Base-by-base conservation (phyloP, 2,888 invertebrate species). In the Zeuzera pyrina region DNA sequence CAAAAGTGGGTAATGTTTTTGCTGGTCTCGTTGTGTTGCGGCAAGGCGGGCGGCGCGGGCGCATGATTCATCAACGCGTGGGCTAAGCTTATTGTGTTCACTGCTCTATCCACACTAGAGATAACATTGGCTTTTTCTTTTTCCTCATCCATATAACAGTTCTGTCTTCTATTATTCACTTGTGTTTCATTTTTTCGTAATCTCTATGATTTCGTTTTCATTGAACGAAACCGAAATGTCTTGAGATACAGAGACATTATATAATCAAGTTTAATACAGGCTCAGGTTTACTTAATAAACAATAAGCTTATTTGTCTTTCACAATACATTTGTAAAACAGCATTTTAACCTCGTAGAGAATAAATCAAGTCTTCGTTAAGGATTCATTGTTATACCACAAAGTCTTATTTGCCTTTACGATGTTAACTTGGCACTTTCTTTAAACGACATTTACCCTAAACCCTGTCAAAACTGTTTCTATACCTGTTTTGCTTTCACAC, bases 1-100 rank as follows among this genome's bases (percentile, higher is more conserved):
- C 71, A 81, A 79, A 83, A 81, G 81, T 83, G 70, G 83, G 83
- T 79, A 79, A 83, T 79, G 79, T 79, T 83, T 81, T 81, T 81
- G 78, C 78, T 63, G 70, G 55, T 66, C 62, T n/a, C n/a, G n/a
- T 49, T 57, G 56, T 55, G 60, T 59, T 61, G 73, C 55, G 52
- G 62, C 68, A 57, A 52, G 5, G 57, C 42, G 49, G 55, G 49
- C 49, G n/a, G 57, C 59, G 59, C 64, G 45, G 57, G 63, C 58
- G 73, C 62, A 53, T 81, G 81, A 79, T 60, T 81, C 81, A 79
- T 60, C 69, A 52, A 58, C 72, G 78, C 83, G 81, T 79, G 78
- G 81, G 81, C 57, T 32, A 67, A 66, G 60, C 74, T 72, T 74
- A 79, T 78, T 79, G 70, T 78, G 57, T 63, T 69, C 60, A 52